Evolutionary conservation across 64 coral and sea anemone genomes (phyloP).

Genomic region (Orbicella faveolata): DNA sequence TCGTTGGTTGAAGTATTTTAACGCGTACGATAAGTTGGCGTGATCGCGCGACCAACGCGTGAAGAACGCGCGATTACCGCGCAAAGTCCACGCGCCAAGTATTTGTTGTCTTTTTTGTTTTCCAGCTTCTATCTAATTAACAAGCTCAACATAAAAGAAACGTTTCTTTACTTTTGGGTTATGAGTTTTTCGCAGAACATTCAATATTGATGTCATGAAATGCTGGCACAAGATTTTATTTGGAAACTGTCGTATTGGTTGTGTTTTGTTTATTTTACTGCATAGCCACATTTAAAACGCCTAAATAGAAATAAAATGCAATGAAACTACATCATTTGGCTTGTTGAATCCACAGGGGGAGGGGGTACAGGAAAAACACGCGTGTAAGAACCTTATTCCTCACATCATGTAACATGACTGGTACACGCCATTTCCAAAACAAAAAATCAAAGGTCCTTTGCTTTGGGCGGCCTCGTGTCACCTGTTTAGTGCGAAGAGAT

Average conservation of each 20-base stretch:
- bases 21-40: not conserved
- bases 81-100: not conserved
- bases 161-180: not conserved
- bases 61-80: not conserved
- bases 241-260: not conserved
- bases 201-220: no score
- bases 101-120: no score
- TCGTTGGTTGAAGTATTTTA: not conserved
- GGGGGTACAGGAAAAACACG: no score
- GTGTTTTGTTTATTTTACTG: not conserved
- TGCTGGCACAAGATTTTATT: not conserved
- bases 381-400: no score
- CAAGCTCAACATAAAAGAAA: not conserved
- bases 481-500: no score
- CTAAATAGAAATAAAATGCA: not conserved
- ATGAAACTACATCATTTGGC: not conserved
- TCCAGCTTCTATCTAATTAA: not conserved
- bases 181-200: not conserved
- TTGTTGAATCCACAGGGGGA: not conserved
- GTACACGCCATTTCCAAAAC: no score
- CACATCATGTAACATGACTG: no score
- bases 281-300: not conserved
- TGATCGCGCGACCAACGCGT: not conserved
- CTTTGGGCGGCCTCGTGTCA: no score
- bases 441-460: no score